Base-by-base conservation (phyloP, 2,797 vertebrate genomes). In the Channallabes apus region DNA sequence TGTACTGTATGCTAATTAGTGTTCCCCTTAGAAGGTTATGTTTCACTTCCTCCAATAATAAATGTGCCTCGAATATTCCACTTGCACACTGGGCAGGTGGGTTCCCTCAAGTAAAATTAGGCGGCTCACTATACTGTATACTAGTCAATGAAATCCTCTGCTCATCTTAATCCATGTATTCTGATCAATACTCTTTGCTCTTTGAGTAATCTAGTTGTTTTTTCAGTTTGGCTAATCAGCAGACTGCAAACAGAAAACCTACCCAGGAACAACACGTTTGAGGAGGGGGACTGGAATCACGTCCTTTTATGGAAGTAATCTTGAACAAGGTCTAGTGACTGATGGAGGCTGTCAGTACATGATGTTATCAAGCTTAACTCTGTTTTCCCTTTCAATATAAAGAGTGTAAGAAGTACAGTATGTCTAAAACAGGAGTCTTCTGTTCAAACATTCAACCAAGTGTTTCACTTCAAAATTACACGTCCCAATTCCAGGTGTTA, bases 231-330 rank as follows among this genome's bases (percentile, higher is more conserved):
- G 51, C 3, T 20, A 22, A 58, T 76, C 51, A 83, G 54, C 61
- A 58, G 84, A 86, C 82, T 69, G 62, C 62, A 61, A 18, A 73
- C 67, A 90, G 88, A 51, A 51, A 18, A 29, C 24, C 72, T 20
- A 9, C 20, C 6, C 14, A 29, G 29, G 2, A 35, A 59, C 14
- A 35, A 22, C 32, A 58, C 20, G 59, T 59, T 38, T 61, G 54
- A 35, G 56, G 29, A 59, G 1, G 35, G 38, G 83, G 87, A 91
- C 88, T 83, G 82, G 86, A 82, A 91, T 84, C 86, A 88, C 58
- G 80, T 89, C 92, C 92, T 93, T 94, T 91, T 93, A 93, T 90
- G 93, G 93, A 91, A 91, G 85, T 64, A 85, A 81, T 9, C 46
- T 86, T 87, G 80, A 68, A 80, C 80, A 46, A 51, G 41, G 77